These are phyloP conservation scores for Lagodon rhomboides DNA, from an alignment of 2,797 vertebrate species.

Conservation along the genomic window DNA sequence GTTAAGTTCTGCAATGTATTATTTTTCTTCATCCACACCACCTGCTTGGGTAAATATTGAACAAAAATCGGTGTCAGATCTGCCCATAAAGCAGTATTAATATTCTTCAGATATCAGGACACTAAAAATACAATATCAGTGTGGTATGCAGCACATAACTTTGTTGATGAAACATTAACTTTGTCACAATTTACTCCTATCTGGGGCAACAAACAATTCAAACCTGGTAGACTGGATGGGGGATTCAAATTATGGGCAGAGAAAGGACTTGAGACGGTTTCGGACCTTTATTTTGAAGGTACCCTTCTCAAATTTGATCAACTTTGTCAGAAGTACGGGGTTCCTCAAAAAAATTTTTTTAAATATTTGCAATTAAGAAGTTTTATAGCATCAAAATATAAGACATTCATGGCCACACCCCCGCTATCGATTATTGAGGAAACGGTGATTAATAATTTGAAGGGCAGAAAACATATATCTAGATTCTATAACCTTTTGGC, in stretches of 20 bases:
- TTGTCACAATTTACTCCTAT: constrained; percentile 8
- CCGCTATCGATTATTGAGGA: background rate
- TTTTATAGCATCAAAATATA: background rate
- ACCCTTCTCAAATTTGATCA: background rate
- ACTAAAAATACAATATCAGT: background rate
- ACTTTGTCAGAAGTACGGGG: background rate
- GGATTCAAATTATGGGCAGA: constrained; percentile 20
- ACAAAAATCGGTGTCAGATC: background rate
- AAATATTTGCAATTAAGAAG: background rate
- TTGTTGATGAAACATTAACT: background rate
- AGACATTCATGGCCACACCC: background rate
- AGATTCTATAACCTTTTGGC: background rate
- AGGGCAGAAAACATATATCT: background rate
- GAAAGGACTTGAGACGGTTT: background rate
- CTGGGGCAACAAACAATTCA: background rate
- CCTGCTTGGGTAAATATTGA: constrained; percentile 1
- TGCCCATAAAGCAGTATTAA: background rate
- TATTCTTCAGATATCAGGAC: background rate
- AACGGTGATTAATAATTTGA: background rate
- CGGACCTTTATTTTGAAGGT: background rate
- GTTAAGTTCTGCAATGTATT: constrained; percentile 1
- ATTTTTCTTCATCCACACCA: background rate
- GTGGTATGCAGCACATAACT: constrained; percentile 2
- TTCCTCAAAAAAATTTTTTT: background rate
- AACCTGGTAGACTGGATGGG: background rate